phyloP scores from a whole-genome alignment of 2,113 vertebrate species.

The Clinocottus analis region DNA sequence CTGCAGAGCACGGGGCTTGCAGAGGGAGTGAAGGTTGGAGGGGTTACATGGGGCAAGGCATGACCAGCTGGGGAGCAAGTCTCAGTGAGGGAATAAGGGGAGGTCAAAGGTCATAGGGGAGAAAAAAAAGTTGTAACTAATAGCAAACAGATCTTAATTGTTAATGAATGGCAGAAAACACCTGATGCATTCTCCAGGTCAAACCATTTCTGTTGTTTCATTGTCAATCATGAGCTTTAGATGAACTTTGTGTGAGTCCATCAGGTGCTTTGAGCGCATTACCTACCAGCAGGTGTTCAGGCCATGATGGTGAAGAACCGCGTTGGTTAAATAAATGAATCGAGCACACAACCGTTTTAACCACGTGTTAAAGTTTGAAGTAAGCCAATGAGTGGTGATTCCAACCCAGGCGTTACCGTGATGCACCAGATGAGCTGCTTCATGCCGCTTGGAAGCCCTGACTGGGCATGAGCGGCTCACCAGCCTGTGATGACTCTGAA shows the following conservation, averaged over 20 bases:
- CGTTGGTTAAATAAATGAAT: conserved; percentile 46
- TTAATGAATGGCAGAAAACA: conserved; percentile 67
- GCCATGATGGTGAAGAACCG: conserved; percentile 57
- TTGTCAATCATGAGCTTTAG: background rate
- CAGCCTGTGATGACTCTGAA: conserved; percentile 51
- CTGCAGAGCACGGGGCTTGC: conserved; percentile 63
- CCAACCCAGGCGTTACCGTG: conserved; percentile 47
- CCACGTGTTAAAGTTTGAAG: conserved; percentile 1
- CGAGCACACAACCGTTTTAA: conserved; percentile 22
- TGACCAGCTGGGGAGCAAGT: conserved; percentile 65
- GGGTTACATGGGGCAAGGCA: conserved; percentile 65
- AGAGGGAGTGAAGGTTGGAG: conserved; percentile 15
- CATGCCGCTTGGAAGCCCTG: conserved; percentile 39
- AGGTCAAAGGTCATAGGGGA: conserved; percentile 52
- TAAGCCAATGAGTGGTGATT: conserved; percentile 47
- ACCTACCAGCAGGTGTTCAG: conserved; percentile 31
- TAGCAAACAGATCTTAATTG: conserved; percentile 6
- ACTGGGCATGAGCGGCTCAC: conserved; percentile 37
- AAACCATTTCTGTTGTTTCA: background rate
- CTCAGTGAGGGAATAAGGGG: conserved; percentile 54
- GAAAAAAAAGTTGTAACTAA: conserved; percentile 41
- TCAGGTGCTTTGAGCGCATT: conserved; percentile 72
- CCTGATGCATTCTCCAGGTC: conserved; percentile 45
- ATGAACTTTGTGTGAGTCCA: background rate
- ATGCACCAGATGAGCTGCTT: conserved; percentile 49